Base-by-base conservation (phyloP, 2,113 vertebrate species). In the Bos indicus region DNA sequence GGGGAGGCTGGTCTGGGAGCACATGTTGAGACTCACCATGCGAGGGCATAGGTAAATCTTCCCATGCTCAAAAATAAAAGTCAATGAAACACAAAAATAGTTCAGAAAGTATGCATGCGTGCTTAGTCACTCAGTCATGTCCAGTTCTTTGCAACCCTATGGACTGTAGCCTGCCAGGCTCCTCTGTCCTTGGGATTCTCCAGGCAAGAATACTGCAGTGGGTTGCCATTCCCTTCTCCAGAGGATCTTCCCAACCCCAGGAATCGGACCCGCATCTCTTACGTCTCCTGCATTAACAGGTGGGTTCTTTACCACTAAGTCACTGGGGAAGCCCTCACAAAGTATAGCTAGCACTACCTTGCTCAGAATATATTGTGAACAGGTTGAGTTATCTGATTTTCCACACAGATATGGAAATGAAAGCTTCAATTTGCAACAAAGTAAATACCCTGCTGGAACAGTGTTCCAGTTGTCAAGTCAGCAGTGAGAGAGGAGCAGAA, bases 391-490 rank as follows among this genome's bases (percentile, higher is more conserved):
- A 96, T 60, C 57, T 48, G 7, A 81, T 88, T 80, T 97, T 30
- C 67, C 59, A 78, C 3, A 94, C 16, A 94, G 14, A 87, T 40
- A 40, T 40, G 25, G 64, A 56, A 74, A 92, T 21, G 11, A 94
- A 94, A 88, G 77, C 40, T 97, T 86, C 54, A 54, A 64, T 95
- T 48, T 92, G 59, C 95, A 81, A 25, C 28, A 59, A 95, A 93
- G 62, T 95, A 92, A 94, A 88, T 33, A 48, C 40, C 46, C 16
- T 93, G 54, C 74, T 90, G 17, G 28, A 96, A 96, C 86, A 62
- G 40, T 91, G 40, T 92, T 94, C 74, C 6, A 85, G 59, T 52
- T 97, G 85, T 96, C 94, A 90, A 78, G 90, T 90, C 52, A 93
- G 67, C 36, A 80, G 82, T 87, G 54, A 93, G 33, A 84, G 85